A percentile compares a stretch with the other conserved stretches of the same genome.
Conservation (phyloP, 2,888 invertebrate genomes). For the Cephonodes hylas region DNA sequence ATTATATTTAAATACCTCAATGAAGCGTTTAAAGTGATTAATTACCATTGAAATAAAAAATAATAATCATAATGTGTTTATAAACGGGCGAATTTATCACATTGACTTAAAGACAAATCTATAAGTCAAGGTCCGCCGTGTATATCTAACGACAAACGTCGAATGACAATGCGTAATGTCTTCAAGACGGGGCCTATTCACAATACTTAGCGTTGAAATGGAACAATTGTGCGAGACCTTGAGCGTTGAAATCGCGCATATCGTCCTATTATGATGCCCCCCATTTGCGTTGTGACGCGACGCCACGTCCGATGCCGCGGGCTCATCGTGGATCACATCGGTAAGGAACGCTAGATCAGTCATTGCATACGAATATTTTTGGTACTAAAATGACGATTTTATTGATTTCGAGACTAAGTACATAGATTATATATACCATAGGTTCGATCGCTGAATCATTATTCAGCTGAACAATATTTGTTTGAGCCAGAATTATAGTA, state of each 20-base stretch:
- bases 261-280: constrained; percentile 42
- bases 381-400: too few relatives aligned
- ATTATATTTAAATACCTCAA: too few relatives aligned
- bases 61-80: too few relatives aligned
- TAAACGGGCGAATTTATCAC: too few relatives aligned
- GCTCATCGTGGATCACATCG: background rate
- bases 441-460: too few relatives aligned
- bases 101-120: background rate
- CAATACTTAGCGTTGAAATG: constrained; percentile 38
- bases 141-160: constrained; percentile 7
- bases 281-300: constrained; percentile 33
- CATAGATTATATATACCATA: too few relatives aligned
- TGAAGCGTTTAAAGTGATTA: too few relatives aligned
- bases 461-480: too few relatives aligned
- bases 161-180: constrained; percentile 11
- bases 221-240: constrained; percentile 49
- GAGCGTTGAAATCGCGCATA: constrained; percentile 43
- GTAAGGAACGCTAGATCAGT: background rate
- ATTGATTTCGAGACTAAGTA: too few relatives aligned
- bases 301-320: constrained; percentile 5
- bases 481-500: too few relatives aligned
- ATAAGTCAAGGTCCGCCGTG: constrained; percentile 8
- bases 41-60: too few relatives aligned
- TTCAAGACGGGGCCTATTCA: constrained; percentile 29
- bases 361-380: background rate